phyloP scores from a whole-genome alignment of 2,113 vertebrate species.

The Platycercus adscitus region DNA sequence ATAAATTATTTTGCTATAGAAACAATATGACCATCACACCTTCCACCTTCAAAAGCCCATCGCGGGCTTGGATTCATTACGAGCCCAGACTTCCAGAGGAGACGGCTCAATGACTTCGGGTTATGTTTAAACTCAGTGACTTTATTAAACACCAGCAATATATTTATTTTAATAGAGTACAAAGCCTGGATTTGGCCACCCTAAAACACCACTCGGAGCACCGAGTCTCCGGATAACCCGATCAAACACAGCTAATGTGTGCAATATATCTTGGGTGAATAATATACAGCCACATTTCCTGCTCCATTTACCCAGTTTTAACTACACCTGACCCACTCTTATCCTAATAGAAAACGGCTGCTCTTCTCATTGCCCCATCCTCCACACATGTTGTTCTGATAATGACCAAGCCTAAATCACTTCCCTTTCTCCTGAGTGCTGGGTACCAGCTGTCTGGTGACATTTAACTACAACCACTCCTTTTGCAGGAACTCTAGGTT shows the following conservation, averaged over 20 bases:
- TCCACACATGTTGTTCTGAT: constrained; percentile 56
- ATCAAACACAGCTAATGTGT: constrained; percentile 66
- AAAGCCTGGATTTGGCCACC: constrained; percentile 62
- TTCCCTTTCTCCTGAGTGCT: constrained; percentile 44
- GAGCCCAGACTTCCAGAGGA: background rate
- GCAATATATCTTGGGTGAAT: constrained; percentile 63
- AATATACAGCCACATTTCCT: constrained; percentile 65
- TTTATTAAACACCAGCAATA: constrained; percentile 51
- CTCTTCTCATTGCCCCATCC: constrained; percentile 32
- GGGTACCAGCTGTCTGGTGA: constrained; percentile 53
- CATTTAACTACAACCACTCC: background rate
- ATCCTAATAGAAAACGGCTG: constrained; percentile 68
- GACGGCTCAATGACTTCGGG: background rate
- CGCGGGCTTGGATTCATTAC: constrained; percentile 15
- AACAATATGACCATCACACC: constrained; percentile 38
- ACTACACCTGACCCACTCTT: constrained; percentile 66
- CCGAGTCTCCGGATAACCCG: background rate
- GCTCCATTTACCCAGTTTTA: constrained; percentile 68
- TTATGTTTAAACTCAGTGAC: background rate
- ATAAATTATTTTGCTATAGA: constrained; percentile 51
- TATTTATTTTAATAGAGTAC: constrained; percentile 60
- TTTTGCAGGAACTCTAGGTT: constrained; percentile 15
- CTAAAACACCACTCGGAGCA: background rate
- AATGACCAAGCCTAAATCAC: constrained; percentile 63
- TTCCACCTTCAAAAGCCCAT: constrained; percentile 46